Evolutionary conservation across 2,888 invertebrate genomes (phyloP), one percentile per base, ranked within the genome.

Genomic region (Callinectes sapidus): DNA sequence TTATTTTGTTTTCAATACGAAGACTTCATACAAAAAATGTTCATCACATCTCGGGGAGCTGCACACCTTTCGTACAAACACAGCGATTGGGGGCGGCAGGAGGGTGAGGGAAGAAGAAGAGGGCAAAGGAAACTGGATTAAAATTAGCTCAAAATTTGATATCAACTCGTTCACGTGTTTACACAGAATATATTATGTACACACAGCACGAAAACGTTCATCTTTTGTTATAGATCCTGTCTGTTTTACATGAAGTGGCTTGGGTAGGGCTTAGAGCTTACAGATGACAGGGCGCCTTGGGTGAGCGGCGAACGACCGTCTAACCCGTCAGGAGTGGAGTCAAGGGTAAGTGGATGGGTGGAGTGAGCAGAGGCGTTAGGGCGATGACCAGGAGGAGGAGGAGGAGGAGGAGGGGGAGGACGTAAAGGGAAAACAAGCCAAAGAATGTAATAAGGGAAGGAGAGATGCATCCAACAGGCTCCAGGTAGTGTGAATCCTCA

Each of bases 121-220:
- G 81, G 81, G 18, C 81, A 81, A 81, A 35, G 71, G 39, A 32
- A 48, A 86, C 23, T 87, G 42, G n/a, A 28, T 54, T 54, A 54
- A 32, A 54, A 87, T 87, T 87, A 54, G 39, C 61, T 92, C 88
- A 89, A 93, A 93, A 88, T 93, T 93, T 93, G 91, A 93, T 93
- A 93, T 93, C 91, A 93, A 87, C 92, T 93, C 92, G 77, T 93
- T 89, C 92, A 90, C 88, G 91, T 93, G 92, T 88, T 93, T 93
- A 93, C 92, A 91, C 87, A 66, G 61, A 89, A 71, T 66, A 89
- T 89, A 81, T 66, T 90, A 92, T 90, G 85, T 90, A 92, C 90
- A 93, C 91, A 93, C 77, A 93, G 88, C 91, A 93, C 92, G 88
- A 91, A 88, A 93, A 89, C 90, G 39, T 61, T 85, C 85, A 90